Conservation (phyloP, 1,140 invertebrate species). For the Lasioglossum baleicum region DNA sequence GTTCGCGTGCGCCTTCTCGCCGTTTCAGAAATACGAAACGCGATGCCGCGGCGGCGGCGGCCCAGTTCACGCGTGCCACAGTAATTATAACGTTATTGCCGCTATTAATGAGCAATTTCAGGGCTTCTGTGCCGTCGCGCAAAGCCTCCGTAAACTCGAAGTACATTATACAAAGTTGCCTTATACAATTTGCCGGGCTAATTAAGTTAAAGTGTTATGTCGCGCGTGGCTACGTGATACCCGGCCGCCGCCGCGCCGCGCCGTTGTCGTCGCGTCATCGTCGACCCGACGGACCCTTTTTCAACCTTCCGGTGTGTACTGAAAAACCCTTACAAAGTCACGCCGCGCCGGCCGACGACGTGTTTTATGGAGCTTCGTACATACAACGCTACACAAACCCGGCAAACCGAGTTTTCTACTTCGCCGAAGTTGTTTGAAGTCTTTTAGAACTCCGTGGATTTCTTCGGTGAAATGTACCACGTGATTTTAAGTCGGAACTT, state of each 20-base stretch:
- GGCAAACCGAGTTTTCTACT: constrained; percentile 3
- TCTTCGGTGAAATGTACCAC: neutral
- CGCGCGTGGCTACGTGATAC: constrained; percentile 28
- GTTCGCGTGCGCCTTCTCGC: neutral
- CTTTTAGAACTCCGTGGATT: constrained; percentile 9
- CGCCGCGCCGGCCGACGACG: neutral
- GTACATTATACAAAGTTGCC: constrained; percentile 58
- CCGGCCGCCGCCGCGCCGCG: too few relatives aligned
- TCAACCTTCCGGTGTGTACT: too few relatives aligned
- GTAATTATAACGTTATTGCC: constrained; percentile 63
- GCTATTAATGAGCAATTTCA: constrained; percentile 66
- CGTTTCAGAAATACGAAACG: constrained; percentile 8
- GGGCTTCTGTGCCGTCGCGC: constrained; percentile 47
- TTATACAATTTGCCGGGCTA: constrained; percentile 62
- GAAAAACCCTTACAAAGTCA: neutral
- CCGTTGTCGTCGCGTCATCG: too few relatives aligned
- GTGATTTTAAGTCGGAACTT: too few relatives aligned
- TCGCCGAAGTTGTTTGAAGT: neutral
- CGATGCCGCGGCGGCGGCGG: constrained; percentile 16
- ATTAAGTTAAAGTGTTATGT: constrained; percentile 60
- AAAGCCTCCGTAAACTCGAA: constrained; percentile 48
- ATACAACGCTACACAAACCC: neutral
- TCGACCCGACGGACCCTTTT: neutral
- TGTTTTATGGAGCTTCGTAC: neutral
- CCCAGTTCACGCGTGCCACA: constrained; percentile 38